phyloP scores from a whole-genome alignment of 2,113 vertebrate species.

The Cairina moschata region DNA sequence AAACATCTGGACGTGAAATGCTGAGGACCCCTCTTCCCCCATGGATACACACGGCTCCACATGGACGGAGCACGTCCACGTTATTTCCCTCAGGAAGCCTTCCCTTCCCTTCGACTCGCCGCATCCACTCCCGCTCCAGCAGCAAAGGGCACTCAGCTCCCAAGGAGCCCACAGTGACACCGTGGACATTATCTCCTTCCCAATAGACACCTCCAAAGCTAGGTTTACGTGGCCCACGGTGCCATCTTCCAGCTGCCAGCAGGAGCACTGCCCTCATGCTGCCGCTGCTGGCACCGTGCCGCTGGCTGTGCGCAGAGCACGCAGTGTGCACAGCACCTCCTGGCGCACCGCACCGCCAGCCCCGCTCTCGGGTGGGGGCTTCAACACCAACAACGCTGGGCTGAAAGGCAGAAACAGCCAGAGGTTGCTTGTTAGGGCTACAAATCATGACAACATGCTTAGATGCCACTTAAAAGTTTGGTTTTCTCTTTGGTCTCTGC shows the following conservation, averaged over 20 bases:
- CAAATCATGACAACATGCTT: fast-evolving
- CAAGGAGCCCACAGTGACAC: background rate
- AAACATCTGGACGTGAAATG: background rate
- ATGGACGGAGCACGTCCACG: background rate
- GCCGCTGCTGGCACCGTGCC: background rate
- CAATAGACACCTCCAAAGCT: background rate
- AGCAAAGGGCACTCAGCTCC: background rate
- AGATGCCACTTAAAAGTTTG: background rate
- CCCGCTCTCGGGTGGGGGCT: background rate
- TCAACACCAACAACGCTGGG: background rate
- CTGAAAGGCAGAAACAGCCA: background rate
- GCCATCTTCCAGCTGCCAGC: background rate
- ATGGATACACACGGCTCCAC: background rate
- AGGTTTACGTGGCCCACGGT: fast-evolving
- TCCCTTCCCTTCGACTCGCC: background rate
- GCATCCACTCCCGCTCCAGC: background rate
- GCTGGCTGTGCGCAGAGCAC: background rate
- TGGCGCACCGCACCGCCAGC: background rate
- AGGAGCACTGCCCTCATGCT: background rate
- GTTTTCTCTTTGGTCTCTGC: background rate
- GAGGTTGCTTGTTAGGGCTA: background rate
- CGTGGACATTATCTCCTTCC: background rate
- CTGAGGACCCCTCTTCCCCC: background rate
- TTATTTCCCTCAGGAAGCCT: background rate
- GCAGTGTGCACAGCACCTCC: background rate